These are phyloP conservation scores for Gallinago stenura DNA, from an alignment of 2,797 vertebrate genomes.

Conservation along the genomic window DNA sequence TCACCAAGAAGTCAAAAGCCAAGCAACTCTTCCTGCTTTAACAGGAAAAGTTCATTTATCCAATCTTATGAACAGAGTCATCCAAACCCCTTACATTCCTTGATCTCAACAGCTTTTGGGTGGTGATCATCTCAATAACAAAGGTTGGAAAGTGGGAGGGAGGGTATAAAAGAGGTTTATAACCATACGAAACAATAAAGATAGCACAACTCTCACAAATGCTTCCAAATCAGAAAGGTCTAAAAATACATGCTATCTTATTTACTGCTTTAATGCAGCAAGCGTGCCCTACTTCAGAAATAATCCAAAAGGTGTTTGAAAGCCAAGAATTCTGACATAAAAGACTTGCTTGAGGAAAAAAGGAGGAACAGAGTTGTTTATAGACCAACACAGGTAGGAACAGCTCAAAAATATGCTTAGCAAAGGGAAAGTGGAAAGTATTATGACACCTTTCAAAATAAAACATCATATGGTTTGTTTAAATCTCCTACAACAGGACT, in stretches of 20 bases:
- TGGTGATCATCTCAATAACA: background rate
- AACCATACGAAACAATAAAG: background rate
- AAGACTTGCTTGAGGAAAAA: background rate
- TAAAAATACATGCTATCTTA: background rate
- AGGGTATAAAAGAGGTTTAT: background rate
- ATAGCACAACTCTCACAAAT: background rate
- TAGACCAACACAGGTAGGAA: conserved; percentile 14
- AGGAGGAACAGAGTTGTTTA: background rate
- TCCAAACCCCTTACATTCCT: background rate
- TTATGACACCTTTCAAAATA: conserved; percentile 51
- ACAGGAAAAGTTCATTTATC: background rate
- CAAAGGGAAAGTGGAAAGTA: conserved; percentile 35
- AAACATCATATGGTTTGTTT: conserved; percentile 54
- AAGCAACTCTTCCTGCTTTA: background rate
- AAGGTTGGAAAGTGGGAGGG: background rate
- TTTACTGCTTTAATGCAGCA: background rate
- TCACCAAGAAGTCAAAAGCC: background rate
- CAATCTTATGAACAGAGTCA: background rate
- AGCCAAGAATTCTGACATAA: background rate
- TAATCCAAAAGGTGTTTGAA: background rate
- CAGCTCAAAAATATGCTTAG: conserved; percentile 21
- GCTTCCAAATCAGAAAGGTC: background rate
- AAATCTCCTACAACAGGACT: conserved; percentile 20
- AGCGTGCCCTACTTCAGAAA: background rate
- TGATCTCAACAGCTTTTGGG: background rate